Percentiles rank a stretch among this genome's conserved stretches.
phyloP scores from a whole-genome alignment of 2,113 vertebrate species.

The Puffinus mauretanicus region DNA sequence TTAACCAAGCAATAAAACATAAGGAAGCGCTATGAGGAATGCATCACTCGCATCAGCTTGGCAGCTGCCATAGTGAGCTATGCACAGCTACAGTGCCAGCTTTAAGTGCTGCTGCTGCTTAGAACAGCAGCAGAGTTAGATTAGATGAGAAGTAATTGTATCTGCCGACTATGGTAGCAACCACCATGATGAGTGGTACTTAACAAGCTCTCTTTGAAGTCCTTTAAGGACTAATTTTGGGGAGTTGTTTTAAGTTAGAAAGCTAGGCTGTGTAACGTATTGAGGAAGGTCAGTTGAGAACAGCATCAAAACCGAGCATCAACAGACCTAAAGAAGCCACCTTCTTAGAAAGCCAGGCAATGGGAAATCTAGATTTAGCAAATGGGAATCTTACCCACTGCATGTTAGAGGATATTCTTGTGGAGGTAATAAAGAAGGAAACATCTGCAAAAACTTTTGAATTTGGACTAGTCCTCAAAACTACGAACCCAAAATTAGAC shows the following conservation, averaged over 20 bases:
- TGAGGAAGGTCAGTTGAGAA: background rate
- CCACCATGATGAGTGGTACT: background rate
- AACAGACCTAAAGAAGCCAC: background rate
- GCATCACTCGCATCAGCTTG: background rate
- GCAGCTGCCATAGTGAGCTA: background rate
- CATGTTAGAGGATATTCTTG: background rate
- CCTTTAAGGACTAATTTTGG: background rate
- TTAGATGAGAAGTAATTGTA: background rate
- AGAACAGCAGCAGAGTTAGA: background rate
- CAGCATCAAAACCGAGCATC: background rate
- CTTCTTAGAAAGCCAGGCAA: background rate
- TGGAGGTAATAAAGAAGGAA: background rate
- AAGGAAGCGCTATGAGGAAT: background rate
- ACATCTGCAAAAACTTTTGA: background rate
- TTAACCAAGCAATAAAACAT: background rate
- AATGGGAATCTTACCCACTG: background rate
- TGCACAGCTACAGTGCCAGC: background rate
- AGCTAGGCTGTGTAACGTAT: background rate
- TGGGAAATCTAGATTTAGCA: background rate
- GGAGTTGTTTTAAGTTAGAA: background rate
- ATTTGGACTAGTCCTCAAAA: background rate
- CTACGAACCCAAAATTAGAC: background rate
- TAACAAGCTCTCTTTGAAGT: background rate
- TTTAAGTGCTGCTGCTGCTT: background rate
- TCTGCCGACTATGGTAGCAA: background rate